Evolutionary conservation across 2,113 vertebrate species (phyloP), one percentile per base, ranked within the genome.

Genomic region (Girardinichthys multiradiatus): DNA sequence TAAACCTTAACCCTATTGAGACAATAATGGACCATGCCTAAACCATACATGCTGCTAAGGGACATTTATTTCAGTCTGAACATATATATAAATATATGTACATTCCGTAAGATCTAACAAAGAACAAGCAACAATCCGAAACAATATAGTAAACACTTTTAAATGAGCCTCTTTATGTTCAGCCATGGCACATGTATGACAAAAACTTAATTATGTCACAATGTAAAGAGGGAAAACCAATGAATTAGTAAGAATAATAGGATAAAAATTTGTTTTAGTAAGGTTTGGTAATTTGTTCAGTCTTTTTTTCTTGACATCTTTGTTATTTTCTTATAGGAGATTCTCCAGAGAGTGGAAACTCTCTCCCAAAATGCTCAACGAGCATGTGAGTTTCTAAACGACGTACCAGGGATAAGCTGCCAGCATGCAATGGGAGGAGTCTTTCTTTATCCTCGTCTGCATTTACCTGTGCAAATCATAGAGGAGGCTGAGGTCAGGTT

Each of bases 321-420:
- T 10, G 37, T 59, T 6, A 69, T 37, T 45, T 27, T 29, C 5
- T 19, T 2, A 0, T 57, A 93, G 92, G 92, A 94, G 75, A 61
- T 72, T 42, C 42, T 45, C 28, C 63, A 54, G 48, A 74, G 28
- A 37, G 37, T 21, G 35, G 21, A 59, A n/a, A 91, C 79, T 33
- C 54, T 94, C 61, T 71, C 75, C 61, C 72, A 73, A 26, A 94
- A 94, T 72, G 73, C 83, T 27, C 70, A 48, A 42, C 72, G 76
- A 29, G 89, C 75, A 26, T 70, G 68, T 4, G 61, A 80, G 64
- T 51, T 90, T 27, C 65, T 93, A 10, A 88, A 87, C 31, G 31
- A 15, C 57, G 68, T 93, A 4, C 87, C 90, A 1, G 90, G 92
- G 39, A 51, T 92, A 68, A 90, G 77, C 83, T 92, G 91, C 76